Conservation (phyloP, 2,113 vertebrate species). For the Neodontobutis hainanensis region DNA sequence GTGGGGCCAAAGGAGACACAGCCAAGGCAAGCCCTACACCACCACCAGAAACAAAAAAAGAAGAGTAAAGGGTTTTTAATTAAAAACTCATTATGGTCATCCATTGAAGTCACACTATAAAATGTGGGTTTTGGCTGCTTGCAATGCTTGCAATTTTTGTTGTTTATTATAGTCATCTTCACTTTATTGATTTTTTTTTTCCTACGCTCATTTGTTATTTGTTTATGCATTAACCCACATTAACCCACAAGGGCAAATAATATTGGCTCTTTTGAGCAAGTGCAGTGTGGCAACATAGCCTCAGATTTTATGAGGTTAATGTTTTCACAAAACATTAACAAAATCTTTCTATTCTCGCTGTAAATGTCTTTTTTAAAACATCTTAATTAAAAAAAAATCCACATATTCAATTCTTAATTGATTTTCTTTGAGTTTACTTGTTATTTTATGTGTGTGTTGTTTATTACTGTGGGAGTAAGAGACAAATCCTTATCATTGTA, state of each 20-base stretch:
- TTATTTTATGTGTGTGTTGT: neutral
- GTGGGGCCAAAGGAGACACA: constrained; percentile 43
- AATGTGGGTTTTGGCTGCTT: neutral
- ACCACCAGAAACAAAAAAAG: constrained; percentile 54
- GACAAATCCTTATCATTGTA: too few species aligned
- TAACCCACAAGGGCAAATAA: neutral
- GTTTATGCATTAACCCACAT: neutral
- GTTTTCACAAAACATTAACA: too few species aligned
- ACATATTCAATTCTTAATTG: neutral
- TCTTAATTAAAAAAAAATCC: neutral
- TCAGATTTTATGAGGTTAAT: too few species aligned
- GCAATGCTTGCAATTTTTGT: too few species aligned
- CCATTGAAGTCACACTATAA: constrained; percentile 3
- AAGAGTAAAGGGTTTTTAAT: constrained; percentile 45
- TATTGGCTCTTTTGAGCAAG: neutral
- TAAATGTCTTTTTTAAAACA: neutral
- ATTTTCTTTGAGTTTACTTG: neutral
- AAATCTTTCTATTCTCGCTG: neutral
- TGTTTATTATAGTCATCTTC: neutral
- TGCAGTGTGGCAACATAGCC: neutral
- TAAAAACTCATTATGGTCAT: constrained; percentile 2
- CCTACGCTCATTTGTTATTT: neutral
- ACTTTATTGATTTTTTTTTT: neutral
- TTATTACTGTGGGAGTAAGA: neutral
- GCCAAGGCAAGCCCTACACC: constrained; percentile 52